Evolutionary conservation across 2,797 vertebrate genomes (phyloP), one percentile per base, ranked within the genome.

Genomic region (Halcyon leucocephala): DNA sequence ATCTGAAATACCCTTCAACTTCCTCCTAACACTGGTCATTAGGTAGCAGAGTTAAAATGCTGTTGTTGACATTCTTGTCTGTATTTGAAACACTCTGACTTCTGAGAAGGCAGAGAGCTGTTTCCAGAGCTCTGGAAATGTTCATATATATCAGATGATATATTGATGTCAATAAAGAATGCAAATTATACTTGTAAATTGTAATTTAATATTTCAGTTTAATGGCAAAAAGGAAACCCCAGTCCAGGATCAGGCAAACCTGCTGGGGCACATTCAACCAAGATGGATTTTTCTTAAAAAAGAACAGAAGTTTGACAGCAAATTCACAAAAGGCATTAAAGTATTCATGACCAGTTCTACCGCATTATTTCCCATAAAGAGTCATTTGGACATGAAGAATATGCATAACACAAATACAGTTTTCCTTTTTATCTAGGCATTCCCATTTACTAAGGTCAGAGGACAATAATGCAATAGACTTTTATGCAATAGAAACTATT

Each of bases 221-320:
- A 72, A 78, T 31, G 9, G 31, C 26, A 76, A 81, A 80, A 90
- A 61, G 9, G 29, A 83, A 94, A 74, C 11, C 14, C 12, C 29
- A 67, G 48, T 39, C 33, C 12, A 80, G 60, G 48, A 85, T 57
- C 61, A 67, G 49, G 42, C n/a, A 88, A 90, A 69, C 24, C 20
- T 62, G 10, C 51, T 28, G 31, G 25, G 70, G 17, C 24, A 69
- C 33, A 42, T 83, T 90, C 39, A 88, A 5, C 52, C 55, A 82
- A 76, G 74, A 90, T 79, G 14, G 42, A 83, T 89, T 87, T 90
- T 81, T 85, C 67, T 93, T 66, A 58, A 80, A 73, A 94, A 31
- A 19, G 10, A 84, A 52, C 44, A 55, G 70, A 64, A 9, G 57
- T 89, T 82, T 93, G 69, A 57, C 58, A 82, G 29, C 44, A 86